Conservation (phyloP, 2,113 vertebrate species). For the Protobothrops flavoviridis region DNA sequence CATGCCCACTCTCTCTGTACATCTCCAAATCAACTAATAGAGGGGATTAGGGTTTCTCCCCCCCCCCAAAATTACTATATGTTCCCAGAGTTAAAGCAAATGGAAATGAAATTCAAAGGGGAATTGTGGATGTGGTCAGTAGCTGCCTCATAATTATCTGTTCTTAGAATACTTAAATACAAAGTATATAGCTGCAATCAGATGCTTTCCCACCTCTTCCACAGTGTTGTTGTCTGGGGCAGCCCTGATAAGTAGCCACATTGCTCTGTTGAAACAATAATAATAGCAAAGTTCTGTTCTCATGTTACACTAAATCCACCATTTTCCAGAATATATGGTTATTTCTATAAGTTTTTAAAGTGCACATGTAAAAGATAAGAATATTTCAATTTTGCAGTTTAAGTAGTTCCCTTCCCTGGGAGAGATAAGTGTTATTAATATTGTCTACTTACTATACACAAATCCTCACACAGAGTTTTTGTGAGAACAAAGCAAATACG, state of each 20-base stretch:
- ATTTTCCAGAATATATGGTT: neutral
- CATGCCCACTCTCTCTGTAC: neutral
- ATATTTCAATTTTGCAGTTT: constrained; percentile 6
- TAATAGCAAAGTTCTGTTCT: neutral
- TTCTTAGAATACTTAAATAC: neutral
- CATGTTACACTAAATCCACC: neutral
- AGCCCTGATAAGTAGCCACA: neutral
- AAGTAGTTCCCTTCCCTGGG: constrained; percentile 2
- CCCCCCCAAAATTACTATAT: neutral
- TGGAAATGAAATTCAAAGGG: neutral
- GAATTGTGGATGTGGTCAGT: neutral
- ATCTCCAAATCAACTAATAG: neutral
- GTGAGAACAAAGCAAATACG: neutral
- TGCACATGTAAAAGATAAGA: neutral
- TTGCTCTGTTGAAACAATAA: neutral
- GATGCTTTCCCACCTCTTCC: neutral
- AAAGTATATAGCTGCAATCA: neutral
- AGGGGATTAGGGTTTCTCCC: no score
- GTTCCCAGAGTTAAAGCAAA: neutral
- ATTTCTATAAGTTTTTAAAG: neutral
- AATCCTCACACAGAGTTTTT: neutral
- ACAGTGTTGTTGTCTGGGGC: neutral
- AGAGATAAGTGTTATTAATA: neutral
- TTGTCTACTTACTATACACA: neutral
- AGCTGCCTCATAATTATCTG: neutral